These are phyloP conservation scores for Drosophila mulleri DNA, from an alignment of 2,888 invertebrate species.

Conservation along the genomic window DNA sequence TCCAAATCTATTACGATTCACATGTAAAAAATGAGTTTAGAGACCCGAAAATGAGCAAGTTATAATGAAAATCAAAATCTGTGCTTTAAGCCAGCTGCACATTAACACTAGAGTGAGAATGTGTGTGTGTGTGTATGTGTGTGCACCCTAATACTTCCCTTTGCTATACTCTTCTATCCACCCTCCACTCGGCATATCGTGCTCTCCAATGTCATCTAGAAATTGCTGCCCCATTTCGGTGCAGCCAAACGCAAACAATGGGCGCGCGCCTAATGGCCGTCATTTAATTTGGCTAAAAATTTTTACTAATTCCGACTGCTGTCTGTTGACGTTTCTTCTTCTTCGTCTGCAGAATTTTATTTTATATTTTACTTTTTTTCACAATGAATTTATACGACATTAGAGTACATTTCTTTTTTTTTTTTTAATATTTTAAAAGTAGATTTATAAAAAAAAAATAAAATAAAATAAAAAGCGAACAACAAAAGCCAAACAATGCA, in stretches of 20 bases:
- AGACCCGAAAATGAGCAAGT: not conserved
- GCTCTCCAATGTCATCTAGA: constrained; percentile 28
- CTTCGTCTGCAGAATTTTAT: constrained; percentile 10
- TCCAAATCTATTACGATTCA: not conserved
- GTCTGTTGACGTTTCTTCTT: constrained; percentile 36
- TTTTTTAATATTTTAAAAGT: constrained; percentile 76
- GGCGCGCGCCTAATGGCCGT: constrained; percentile 45
- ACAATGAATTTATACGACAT: constrained; percentile 59
- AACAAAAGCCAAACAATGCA: constrained; percentile 51
- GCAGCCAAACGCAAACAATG: constrained; percentile 64
- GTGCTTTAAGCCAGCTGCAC: constrained; percentile 1
- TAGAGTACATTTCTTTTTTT: constrained; percentile 35
- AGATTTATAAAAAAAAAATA: constrained; percentile 35
- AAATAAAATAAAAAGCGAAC: constrained; percentile 16
- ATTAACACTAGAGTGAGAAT: not conserved
- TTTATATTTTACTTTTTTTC: constrained; percentile 31
- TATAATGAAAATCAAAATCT: not conserved
- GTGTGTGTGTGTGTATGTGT: not conserved
- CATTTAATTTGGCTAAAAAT: constrained; percentile 73
- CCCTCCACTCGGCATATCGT: not conserved
- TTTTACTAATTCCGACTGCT: constrained; percentile 62
- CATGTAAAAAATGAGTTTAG: not conserved
- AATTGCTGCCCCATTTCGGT: constrained; percentile 48
- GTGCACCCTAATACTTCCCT: not conserved
- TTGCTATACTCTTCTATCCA: not conserved